Base-by-base conservation (phyloP, 2,888 invertebrate species). In the Fragum whitleyi region DNA sequence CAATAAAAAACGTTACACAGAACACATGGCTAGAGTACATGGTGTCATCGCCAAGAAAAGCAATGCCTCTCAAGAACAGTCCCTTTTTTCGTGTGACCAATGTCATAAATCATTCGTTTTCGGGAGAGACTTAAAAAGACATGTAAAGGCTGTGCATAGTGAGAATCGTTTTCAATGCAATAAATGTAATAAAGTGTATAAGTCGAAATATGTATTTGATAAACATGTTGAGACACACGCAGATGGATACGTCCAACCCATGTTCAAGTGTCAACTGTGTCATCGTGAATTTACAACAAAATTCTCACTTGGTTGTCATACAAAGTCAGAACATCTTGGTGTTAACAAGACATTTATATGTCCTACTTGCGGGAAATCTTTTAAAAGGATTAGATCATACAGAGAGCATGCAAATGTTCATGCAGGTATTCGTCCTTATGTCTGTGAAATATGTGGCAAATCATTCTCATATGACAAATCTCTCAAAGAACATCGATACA, bases 401-500 rank as follows among this genome's bases (percentile, higher is more conserved):
- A 71, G 88, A 7, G 89, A 89, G 65, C 90, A 91, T 87, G 90
- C 90, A 3, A 91, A 91, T 81, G 90, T 91, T 62, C 92, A 92
- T 78, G 81, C 89, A 19, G 91, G 91, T 14, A 88, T 90, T 7
- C 86, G 87, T 61, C 91, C 91, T 9, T 90, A 89, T 74, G 81
- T 87, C 14, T 92, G 92, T 87, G 90, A 91, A 19, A 78, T 90
- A 19, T 92, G 92, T 83, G 88, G 87, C 0, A 85, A 83, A 72
- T 83, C 87, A 0, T 92, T 92, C 75, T 87, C 91, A 0, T 91
- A 91, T 77, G 90, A 91, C 77, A 91, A 90, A 68, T 91, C 91
- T 0, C 67, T 92, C 51, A 88, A 89, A 67, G 90, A 91, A 65
- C 93, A 93, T 86, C 90, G 89, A 28, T 92, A 91, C 79, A 92